Evolutionary conservation across 2,888 invertebrate genomes (phyloP), one percentile per base, ranked within the genome.

Genomic region (Cryptops parisi): DNA sequence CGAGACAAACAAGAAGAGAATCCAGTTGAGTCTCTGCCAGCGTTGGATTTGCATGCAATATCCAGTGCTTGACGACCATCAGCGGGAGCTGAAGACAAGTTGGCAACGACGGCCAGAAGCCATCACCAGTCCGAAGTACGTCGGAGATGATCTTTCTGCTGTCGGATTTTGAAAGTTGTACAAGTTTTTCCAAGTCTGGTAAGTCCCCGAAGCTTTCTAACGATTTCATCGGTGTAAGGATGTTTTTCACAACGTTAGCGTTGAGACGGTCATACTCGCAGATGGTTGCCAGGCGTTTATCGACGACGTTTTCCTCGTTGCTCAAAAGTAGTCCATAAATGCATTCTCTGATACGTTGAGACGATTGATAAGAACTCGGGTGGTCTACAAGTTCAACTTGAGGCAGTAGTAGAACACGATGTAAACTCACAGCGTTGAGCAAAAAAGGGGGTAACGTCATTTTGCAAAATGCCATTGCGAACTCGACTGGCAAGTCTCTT

Each of bases 401-500:
- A 43, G 63, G 60, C 4, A 33, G 26, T 57, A 62, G 15, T 65
- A 61, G 52, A 6, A 63, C 60, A 25, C 65, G 57, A 38, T 65
- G 67, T 4, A 64, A 55, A 25, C 62, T 56, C 3, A 62, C 48
- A 2, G 61, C 62, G 60, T 69, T 68, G n/a, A 85, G 76, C 60
- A 82, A 78, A 55, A 75, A 73, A 6, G 79, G 71, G 0, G 85
- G 79, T 58, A 82, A 76, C 41, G 70, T 62, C 24, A 78, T 81
- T 2, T 68, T 68, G 41, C 77, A 73, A 54, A 81, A 78, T 55
- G 77, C 75, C 33, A 77, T 69, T 2, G 77, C 65, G 64, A 86
- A 79, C 82, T 84, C 84, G 3, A 69, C 64, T 0, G 82, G 80
- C 55, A 74, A 48, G 1, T 22, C 2, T 43, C 43, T 43, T 43